Percentiles rank a stretch among this genome's conserved stretches.
Conservation (phyloP, 2,113 vertebrate genomes). For the Otocyon megalotis region DNA sequence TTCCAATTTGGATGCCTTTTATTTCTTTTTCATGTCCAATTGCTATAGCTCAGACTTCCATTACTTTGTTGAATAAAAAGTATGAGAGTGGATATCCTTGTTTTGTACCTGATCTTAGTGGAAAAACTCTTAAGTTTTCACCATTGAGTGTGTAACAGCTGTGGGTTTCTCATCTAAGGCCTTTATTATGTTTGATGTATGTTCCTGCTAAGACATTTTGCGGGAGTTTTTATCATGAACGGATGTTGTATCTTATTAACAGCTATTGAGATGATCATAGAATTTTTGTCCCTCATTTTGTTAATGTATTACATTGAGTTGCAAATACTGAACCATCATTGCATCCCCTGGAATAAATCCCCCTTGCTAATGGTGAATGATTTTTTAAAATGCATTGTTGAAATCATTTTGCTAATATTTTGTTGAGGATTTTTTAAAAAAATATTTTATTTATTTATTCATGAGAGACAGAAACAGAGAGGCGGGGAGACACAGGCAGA, state of each 20-base stretch:
- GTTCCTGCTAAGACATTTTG: neutral
- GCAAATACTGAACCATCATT: neutral
- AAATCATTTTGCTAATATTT: neutral
- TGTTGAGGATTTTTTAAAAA: neutral
- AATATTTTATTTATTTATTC: no score
- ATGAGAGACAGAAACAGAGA: no score
- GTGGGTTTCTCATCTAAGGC: neutral
- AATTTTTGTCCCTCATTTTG: neutral
- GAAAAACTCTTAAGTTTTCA: neutral
- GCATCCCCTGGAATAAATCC: neutral
- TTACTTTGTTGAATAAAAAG: neutral
- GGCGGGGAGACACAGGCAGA: no score
- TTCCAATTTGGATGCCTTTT: neutral
- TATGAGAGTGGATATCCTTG: neutral
- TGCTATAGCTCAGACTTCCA: neutral
- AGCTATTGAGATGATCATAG: neutral
- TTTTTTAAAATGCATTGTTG: neutral
- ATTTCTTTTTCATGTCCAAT: neutral
- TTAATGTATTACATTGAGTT: neutral
- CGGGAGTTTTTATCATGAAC: neutral
- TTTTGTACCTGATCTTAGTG: neutral
- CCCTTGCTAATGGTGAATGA: neutral
- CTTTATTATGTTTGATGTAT: neutral
- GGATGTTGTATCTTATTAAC: neutral
- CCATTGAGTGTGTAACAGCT: neutral